Base-by-base conservation (phyloP, 2,797 vertebrate genomes). In the Emydoidea blandingii region DNA sequence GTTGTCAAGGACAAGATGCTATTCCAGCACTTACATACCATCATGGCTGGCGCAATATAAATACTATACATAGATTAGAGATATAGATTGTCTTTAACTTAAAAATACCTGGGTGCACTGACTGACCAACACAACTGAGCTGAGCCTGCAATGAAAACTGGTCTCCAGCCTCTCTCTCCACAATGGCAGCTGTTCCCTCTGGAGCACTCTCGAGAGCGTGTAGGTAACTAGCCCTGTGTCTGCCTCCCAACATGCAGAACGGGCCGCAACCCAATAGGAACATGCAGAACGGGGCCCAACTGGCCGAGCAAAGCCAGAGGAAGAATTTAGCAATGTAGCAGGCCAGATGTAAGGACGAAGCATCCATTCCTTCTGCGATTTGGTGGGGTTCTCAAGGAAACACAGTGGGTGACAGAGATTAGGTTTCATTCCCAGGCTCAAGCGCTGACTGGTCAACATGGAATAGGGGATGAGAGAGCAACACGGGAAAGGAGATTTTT, bases 251-350 rank as follows among this genome's bases (percentile, higher is more conserved):
- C 37, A 31, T 1, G n/a, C 18, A 78, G 85, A 89, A 93, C 2
- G 21, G 49, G 62, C 23, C 9, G 2, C 23, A 54, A 54, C 54
- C 54, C 54, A 54, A 25, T 10, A 54, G 23, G 56, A n/a, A 8
- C 37, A 27, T 1, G 31, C 21, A 78, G 82, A 89, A 93, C 3
- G 25, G 52, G 62, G 59, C 62, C 90, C 78, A 72, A 79, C 81
- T 79, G 41, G 52, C 54, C 72, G 23, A 86, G 53, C 2, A 87
- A 65, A 93, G 86, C 19, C 47, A 88, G 72, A 65, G 34, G 37
- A 87, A 34, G 81, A 92, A 74, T 21, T 1, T 6, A 92, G 80
- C 49, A 87, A 82, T 0, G 0, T 0, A 92, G 53, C 0, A 1
- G 76, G 56, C 29, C 34, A 31, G 53, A 54, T 2, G 14, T n/a